A percentile compares a stretch with the other conserved stretches of the same genome.
Conservation (phyloP, 1,140 invertebrate species). For the Drosophila bocki region DNA sequence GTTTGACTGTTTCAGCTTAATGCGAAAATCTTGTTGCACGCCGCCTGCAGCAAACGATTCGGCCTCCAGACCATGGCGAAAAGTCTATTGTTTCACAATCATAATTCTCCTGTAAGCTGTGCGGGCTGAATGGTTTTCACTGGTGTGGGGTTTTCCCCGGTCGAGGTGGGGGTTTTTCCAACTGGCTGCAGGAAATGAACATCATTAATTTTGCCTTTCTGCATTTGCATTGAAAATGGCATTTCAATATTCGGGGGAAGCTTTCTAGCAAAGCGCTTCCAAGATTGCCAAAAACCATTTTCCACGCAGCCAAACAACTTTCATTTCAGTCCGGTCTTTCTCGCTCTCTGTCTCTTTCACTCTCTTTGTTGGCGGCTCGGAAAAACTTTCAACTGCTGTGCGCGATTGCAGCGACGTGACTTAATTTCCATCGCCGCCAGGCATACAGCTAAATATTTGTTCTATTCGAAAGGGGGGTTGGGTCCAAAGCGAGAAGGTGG, state of each 20-base stretch:
- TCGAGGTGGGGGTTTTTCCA: constrained; percentile 1
- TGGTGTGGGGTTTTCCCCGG: neutral
- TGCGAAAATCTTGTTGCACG: constrained; percentile 81
- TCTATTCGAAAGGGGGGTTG: constrained; percentile 26
- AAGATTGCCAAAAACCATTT: constrained; percentile 64
- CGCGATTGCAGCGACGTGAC: constrained; percentile 83
- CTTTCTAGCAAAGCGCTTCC: constrained; percentile 49
- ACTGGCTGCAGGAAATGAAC: constrained; percentile 72
- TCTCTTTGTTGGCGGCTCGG: constrained; percentile 12
- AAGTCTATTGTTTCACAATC: constrained; percentile 81
- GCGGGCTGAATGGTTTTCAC: constrained; percentile 24
- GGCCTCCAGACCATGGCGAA: constrained; percentile 53
- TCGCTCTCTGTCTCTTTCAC: neutral
- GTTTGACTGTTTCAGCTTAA: constrained; percentile 64
- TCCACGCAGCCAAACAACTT: constrained; percentile 30
- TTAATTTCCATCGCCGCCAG: constrained; percentile 76
- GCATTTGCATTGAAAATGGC: constrained; percentile 82
- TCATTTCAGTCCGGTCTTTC: constrained; percentile 9
- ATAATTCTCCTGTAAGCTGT: constrained; percentile 81
- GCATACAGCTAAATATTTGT: constrained; percentile 77
- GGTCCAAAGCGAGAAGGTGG: neutral
- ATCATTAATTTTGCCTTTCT: constrained; percentile 81
- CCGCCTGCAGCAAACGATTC: constrained; percentile 63
- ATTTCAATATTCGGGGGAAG: constrained; percentile 67
- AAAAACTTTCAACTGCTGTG: constrained; percentile 67